These are phyloP conservation scores for Didymodactylos carnosus DNA, from an alignment of 2,888 invertebrate species.

Conservation along the genomic window DNA sequence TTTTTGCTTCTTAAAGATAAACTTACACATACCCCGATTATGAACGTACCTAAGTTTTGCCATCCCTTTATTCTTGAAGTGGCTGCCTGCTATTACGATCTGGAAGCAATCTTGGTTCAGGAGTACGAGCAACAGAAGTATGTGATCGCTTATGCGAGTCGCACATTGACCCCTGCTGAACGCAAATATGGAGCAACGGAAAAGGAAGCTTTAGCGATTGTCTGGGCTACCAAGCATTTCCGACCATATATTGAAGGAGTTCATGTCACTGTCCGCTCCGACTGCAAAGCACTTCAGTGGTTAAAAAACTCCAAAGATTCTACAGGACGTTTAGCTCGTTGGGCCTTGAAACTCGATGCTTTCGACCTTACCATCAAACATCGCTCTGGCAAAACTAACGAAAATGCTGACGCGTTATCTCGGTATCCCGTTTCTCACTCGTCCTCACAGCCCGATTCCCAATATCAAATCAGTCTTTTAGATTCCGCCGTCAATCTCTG, in stretches of 20 bases:
- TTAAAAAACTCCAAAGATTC: not conserved
- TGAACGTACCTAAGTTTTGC: not conserved
- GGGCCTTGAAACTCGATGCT: not conserved
- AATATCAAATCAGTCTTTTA: too few species aligned
- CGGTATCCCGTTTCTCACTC: too few species aligned
- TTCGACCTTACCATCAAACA: not conserved
- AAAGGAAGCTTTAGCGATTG: constrained; percentile 2
- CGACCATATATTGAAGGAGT: constrained; percentile 1
- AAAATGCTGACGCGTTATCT: not conserved
- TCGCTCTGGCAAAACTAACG: not conserved
- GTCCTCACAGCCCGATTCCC: too few species aligned
- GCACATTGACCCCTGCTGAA: not conserved
- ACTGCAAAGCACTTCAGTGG: not conserved
- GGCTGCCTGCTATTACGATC: not conserved
- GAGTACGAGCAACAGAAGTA: not conserved
- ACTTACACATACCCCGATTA: not conserved
- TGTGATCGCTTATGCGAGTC: not conserved
- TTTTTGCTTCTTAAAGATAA: not conserved
- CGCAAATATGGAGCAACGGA: constrained; percentile 5
- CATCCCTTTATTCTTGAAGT: not conserved
- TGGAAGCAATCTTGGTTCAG: constrained; percentile 6
- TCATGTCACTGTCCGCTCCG: not conserved
- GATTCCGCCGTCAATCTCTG: too few species aligned
- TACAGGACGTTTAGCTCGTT: not conserved
- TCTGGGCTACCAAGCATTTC: not conserved